Base-by-base conservation (phyloP, 1,140 invertebrate species). In the Fopius arisanus region DNA sequence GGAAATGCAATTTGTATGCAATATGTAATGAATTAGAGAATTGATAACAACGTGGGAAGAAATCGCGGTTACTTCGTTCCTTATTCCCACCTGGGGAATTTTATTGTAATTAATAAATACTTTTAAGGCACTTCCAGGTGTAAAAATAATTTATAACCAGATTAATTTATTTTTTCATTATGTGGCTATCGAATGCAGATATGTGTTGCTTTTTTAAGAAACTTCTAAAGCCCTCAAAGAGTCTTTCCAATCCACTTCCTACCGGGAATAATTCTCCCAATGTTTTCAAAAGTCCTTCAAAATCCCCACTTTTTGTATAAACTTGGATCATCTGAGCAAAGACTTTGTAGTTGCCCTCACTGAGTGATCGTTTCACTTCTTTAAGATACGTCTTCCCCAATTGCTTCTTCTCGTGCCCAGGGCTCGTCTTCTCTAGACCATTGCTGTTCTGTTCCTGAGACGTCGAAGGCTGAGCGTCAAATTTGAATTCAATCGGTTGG, bases 231-330 rank as follows among this genome's bases (percentile, higher is more conserved):
- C 91, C 92, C 78, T 86, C 86, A 48, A 93, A 88, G 71, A 94
- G 87, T 84, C 92, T 90, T 73, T 89, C 89, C 54, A 90, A 74
- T 73, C 87, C 84, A 48, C 82, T 87, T 72, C 88, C 85, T 23
- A 68, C 67, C 9, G 89, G 80, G 77, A 93, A 89, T 51, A 92
- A 79, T 69, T 79, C 78, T 73, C 87, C 85, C 33, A 93, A 81
- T 29, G 84, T 81, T 67, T 80, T 75, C 48, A 91, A 80, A 69
- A 93, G 86, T 28, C 84, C 77, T 2, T 86, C 78, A 75, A 91
- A 90, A 78, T 90, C 85, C 12, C 87, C 87, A 43, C 87, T 87
- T 63, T 86, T 89, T 70, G 90, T 91, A 79, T 93, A 93, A 10
- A 78, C 80, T 19, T 89, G 83, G 74, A 93, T 87, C 33, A 91